A percentile compares a stretch with the other conserved stretches of the same genome.
These are phyloP conservation scores for Chaetodon auriga DNA, from an alignment of 2,113 vertebrate genomes.

Conservation along the genomic window DNA sequence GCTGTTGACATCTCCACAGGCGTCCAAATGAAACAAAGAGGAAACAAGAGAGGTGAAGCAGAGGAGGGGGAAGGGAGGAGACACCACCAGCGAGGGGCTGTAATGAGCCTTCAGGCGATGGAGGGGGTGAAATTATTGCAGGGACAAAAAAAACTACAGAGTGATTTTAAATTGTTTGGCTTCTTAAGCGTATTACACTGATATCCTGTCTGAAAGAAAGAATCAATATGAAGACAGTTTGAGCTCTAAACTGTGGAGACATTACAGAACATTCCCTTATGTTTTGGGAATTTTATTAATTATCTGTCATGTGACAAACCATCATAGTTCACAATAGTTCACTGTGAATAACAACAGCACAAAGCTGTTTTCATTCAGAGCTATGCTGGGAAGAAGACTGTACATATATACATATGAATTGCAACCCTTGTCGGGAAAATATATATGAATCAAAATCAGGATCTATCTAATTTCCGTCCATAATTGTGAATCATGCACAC, in stretches of 20 bases:
- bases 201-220: background rate
- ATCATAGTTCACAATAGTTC: background rate
- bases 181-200: background rate
- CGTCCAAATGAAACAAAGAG: slow-evolving; percentile 61
- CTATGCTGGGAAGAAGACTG: background rate
- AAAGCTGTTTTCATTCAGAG: slow-evolving; percentile 6
- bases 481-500: slow-evolving; percentile 9
- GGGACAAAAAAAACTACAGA: background rate
- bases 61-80: slow-evolving; percentile 38
- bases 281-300: slow-evolving; percentile 5
- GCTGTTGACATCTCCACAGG: slow-evolving; percentile 61
- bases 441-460: slow-evolving; percentile 19
- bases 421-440: slow-evolving; percentile 2
- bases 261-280: background rate
- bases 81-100: slow-evolving; percentile 27
- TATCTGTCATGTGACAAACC: background rate
- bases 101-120: slow-evolving; percentile 57
- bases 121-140: slow-evolving; percentile 20
- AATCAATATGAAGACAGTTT: background rate
- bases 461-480: slow-evolving; percentile 25
- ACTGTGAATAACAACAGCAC: background rate
- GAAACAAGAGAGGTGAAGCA: slow-evolving; percentile 25
- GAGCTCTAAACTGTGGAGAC: background rate
- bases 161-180: background rate
- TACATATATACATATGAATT: slow-evolving; percentile 18